A percentile compares a stretch with the other conserved stretches of the same genome.
Conservation (phyloP, 2,797 vertebrate species). For the Clamator glandarius region DNA sequence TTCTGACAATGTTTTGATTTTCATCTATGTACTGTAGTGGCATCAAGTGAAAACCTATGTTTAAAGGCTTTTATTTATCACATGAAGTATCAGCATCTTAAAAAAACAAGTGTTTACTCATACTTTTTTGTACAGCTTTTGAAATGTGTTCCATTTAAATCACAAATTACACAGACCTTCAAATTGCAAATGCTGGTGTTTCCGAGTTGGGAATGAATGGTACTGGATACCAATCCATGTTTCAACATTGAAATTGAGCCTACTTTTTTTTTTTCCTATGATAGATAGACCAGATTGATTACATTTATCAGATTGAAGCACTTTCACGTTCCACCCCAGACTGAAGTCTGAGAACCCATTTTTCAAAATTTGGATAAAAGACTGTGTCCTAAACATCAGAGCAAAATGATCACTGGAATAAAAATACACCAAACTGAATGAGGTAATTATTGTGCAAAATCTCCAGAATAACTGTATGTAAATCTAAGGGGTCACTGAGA, state of each 20-base stretch:
- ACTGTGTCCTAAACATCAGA: conserved; percentile 21
- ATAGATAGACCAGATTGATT: neutral
- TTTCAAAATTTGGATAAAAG: conserved; percentile 33
- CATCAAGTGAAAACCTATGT: conserved; percentile 65
- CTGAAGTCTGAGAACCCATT: conserved; percentile 2
- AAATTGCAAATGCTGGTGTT: conserved; percentile 65
- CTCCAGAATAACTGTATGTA: conserved; percentile 58
- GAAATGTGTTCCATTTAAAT: conserved; percentile 51
- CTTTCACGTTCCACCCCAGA: conserved; percentile 23
- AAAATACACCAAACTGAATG: conserved; percentile 60
- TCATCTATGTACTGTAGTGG: conserved; percentile 63
- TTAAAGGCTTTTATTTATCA: conserved; percentile 65
- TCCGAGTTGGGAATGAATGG: conserved; percentile 51
- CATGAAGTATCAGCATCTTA: conserved; percentile 64
- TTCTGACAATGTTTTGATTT: conserved; percentile 74
- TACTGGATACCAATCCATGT: neutral
- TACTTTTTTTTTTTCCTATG: neutral
- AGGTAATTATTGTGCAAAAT: conserved; percentile 74
- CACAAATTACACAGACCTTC: conserved; percentile 51
- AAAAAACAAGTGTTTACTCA: conserved; percentile 2
- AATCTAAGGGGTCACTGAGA: conserved; percentile 59
- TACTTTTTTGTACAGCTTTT: conserved; percentile 20
- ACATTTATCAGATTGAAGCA: conserved; percentile 26
- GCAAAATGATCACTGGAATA: conserved; percentile 63
- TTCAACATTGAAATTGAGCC: neutral